Percentiles rank a stretch among this genome's conserved stretches.
phyloP scores from a whole-genome alignment of 2,797 vertebrate genomes.

The Trachops cirrhosus region DNA sequence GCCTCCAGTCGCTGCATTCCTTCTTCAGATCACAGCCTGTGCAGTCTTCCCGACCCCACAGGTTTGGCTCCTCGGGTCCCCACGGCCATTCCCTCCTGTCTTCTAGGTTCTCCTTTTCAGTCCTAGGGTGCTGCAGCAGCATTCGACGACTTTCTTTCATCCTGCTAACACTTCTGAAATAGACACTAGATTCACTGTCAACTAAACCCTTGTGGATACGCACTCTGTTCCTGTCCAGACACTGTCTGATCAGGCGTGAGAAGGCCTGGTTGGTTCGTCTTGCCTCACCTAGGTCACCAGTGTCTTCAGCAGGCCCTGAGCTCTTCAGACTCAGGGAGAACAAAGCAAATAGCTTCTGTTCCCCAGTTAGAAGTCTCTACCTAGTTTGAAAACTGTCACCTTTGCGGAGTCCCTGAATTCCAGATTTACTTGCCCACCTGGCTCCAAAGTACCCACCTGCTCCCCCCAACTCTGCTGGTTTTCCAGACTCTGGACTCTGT shows the following conservation, averaged over 20 bases:
- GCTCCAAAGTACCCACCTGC: neutral
- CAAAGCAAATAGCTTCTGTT: neutral
- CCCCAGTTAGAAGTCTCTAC: neutral
- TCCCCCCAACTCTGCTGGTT: neutral
- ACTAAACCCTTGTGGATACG: neutral
- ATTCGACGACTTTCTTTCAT: neutral
- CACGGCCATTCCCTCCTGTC: neutral
- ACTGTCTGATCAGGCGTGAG: neutral
- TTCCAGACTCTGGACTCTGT: neutral
- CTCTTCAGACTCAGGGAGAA: neutral
- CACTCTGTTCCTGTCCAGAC: neutral
- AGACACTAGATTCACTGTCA: neutral
- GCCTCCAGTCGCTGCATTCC: no score
- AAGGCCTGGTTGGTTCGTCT: neutral
- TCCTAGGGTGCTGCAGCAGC: no score
- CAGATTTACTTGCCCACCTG: neutral
- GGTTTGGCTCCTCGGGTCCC: neutral
- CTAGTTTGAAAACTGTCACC: neutral
- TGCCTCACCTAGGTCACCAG: neutral
- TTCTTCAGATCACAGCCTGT: neutral
- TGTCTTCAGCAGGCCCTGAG: neutral
- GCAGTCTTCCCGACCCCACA: neutral
- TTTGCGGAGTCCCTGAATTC: neutral
- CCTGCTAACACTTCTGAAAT: neutral
- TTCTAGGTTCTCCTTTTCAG: neutral